phyloP scores from a whole-genome alignment of 53 echinoderm and acorn worm genomes.

The Glandiceps talaboti region DNA sequence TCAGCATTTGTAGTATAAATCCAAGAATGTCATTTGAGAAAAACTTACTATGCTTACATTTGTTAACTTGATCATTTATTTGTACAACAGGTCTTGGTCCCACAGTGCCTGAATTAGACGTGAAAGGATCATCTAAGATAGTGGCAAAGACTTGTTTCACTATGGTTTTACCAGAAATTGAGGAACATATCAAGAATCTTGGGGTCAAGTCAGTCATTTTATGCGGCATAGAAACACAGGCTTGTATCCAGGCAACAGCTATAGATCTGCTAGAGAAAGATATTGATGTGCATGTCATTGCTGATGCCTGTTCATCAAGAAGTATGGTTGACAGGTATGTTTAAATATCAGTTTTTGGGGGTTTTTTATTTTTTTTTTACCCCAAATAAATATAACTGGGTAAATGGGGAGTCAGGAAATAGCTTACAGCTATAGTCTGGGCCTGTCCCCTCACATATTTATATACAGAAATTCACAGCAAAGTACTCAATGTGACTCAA shows the following conservation, averaged over 20 bases:
- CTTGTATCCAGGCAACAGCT: conserved; percentile 75
- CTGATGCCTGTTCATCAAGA: conserved; percentile 84
- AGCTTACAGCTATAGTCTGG: too few relatives aligned
- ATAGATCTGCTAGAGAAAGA: conserved; percentile 77
- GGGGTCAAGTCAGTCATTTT: conserved; percentile 62
- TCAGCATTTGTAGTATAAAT: too few relatives aligned
- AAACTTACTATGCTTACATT: too few relatives aligned
- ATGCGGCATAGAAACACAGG: conserved; percentile 94
- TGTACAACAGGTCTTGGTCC: conserved; percentile 60
- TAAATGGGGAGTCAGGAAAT: too few relatives aligned
- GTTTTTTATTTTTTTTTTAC: too few relatives aligned
- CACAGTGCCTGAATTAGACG: conserved; percentile 62
- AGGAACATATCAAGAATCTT: conserved; percentile 44
- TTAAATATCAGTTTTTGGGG: too few relatives aligned
- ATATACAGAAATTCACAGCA: too few relatives aligned
- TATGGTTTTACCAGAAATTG: conserved; percentile 61
- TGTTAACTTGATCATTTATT: too few relatives aligned
- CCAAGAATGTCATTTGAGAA: too few relatives aligned
- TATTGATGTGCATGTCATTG: conserved; percentile 85
- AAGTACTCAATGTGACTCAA: neutral
- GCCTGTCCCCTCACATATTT: neutral
- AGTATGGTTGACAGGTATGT: conserved; percentile 90
- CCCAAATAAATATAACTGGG: too few relatives aligned
- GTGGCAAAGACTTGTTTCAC: conserved; percentile 88
- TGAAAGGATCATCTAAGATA: conserved; percentile 37